Evolutionary conservation across 2,113 vertebrate species (phyloP).

Genomic region (Bos taurus): ARS-UCD2.0 NC_037335.1:89588501-89589000

Average conservation of each 20-base stretch:
- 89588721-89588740: not conserved
- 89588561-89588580: not conserved
- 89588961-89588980: not conserved
- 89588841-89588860: not conserved
- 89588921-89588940: not conserved
- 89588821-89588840: not conserved
- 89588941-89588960: not conserved
- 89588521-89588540: not conserved
- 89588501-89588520: accelerated
- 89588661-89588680: not conserved
- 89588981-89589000: not conserved
- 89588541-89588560: not conserved
- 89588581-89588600: not conserved
- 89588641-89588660: not conserved
- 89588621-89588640: not conserved
- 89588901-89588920: not conserved
- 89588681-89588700: not conserved
- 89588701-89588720: not conserved
- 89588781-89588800: not conserved
- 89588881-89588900: not conserved
- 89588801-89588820: not conserved
- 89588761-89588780: not conserved
- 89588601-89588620: not conserved
- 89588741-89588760: not conserved
- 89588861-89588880: not conserved